Conservation (phyloP, 2,113 vertebrate species). For the Telmatochromis sp. region DNA sequence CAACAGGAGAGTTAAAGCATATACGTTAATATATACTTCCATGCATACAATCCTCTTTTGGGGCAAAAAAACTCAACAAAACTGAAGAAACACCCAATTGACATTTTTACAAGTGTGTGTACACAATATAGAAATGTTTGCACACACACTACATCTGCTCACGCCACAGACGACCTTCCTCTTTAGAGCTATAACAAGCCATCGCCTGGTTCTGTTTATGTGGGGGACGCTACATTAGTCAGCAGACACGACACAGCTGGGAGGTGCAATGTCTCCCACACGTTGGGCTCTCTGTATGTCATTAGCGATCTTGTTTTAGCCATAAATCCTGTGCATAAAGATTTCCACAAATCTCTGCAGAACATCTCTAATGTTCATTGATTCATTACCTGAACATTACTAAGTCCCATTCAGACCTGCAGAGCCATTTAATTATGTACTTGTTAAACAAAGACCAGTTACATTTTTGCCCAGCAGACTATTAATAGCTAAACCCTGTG, state of each 20-base stretch:
- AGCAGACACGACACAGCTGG: constrained; percentile 40
- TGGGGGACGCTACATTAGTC: constrained; percentile 51
- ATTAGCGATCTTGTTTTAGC: constrained; percentile 28
- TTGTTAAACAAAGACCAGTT: neutral
- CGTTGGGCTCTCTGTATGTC: constrained; percentile 13
- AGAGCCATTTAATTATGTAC: neutral
- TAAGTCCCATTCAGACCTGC: neutral
- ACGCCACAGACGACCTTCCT: constrained; percentile 25
- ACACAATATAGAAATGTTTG: neutral
- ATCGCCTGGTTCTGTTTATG: constrained; percentile 1
- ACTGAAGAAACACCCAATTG: neutral
- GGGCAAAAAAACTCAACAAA: neutral
- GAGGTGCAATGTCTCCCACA: constrained; percentile 24
- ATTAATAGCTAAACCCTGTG: neutral
- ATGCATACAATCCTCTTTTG: neutral
- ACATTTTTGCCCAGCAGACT: neutral
- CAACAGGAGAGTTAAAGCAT: neutral
- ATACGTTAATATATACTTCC: neutral
- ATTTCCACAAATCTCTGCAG: neutral
- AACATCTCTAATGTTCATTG: constrained; percentile 8
- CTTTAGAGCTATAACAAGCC: constrained; percentile 9
- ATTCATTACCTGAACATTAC: neutral
- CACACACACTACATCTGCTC: neutral
- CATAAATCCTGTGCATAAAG: constrained; percentile 11
- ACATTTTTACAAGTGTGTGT: neutral